Base-by-base conservation (phyloP, 2,888 invertebrate genomes). In the Dicyrtoma fusca region DNA sequence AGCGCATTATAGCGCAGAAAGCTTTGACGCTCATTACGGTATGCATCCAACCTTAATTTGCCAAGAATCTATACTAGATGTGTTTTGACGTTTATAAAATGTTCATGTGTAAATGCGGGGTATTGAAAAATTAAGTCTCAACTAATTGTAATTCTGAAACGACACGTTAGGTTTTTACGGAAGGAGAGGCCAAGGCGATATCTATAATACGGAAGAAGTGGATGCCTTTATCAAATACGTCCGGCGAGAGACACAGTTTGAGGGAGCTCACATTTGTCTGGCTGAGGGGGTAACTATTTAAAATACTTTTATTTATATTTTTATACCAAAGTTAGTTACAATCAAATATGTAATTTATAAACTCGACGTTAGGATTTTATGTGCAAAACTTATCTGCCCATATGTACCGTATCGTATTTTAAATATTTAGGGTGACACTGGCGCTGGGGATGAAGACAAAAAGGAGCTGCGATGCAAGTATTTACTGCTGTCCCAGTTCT, bases 381-480 rank as follows among this genome's bases (percentile, higher is more conserved):
- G n/a, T n/a, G n/a, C n/a, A n/a, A n/a, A n/a, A n/a, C n/a, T n/a
- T n/a, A n/a, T n/a, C n/a, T n/a, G n/a, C n/a, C n/a, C n/a, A n/a
- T n/a, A n/a, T n/a, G n/a, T n/a, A n/a, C n/a, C n/a, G n/a, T n/a
- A n/a, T n/a, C n/a, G n/a, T n/a, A n/a, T 34, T 34, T 34, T 23
- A 53, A 34, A 34, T 5, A 5, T 34, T 25, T 57, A 65, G 70
- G 65, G 62, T 10, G 65, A 71, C n/a, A 19, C 4, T 13, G 4
- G 21, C 21, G 57, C 45, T 0, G 96, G 95, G 0, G 89, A 94
- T 82, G 34, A 34, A 8, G 95, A 95, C 82, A 89, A 97, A 51
- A 98, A 98, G 84, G 98, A 98, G 85, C 91, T 97, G 79, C 85
- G 97, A 14, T 97, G 96, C 0, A 97, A 97, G 83, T 92, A 94